Conservation (phyloP, 2,888 invertebrate species). For the Drosophila prostipennis region DNA sequence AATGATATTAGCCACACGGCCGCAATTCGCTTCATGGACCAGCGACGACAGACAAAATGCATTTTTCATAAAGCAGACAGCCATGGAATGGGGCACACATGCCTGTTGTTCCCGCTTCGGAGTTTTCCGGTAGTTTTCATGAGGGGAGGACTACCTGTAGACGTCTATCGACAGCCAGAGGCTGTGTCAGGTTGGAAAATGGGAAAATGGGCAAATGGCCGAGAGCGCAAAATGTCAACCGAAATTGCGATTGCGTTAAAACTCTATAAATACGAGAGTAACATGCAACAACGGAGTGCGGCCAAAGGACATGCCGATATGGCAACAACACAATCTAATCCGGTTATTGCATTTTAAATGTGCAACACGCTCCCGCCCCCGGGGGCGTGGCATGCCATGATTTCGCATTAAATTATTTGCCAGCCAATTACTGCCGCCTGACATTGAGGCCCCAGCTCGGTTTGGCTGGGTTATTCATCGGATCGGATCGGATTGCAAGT, state of each 20-base stretch:
- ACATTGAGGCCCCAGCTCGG: slow-evolving; percentile 27
- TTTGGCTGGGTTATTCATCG: slow-evolving; percentile 3
- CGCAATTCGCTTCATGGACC: slow-evolving; percentile 48
- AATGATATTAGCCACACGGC: slow-evolving; percentile 47
- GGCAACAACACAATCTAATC: slow-evolving; percentile 76
- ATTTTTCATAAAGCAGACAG: slow-evolving; percentile 76
- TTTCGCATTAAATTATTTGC: slow-evolving; percentile 45
- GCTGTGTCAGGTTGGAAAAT: slow-evolving; percentile 36
- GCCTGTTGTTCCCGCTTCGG: background rate
- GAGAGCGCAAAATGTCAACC: slow-evolving; percentile 75
- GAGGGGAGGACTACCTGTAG: slow-evolving; percentile 49
- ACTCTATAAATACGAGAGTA: slow-evolving; percentile 82
- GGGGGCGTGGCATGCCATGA: slow-evolving; percentile 20
- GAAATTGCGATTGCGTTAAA: slow-evolving; percentile 81
- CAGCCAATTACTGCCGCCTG: slow-evolving; percentile 44
- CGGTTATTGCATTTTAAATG: slow-evolving; percentile 82
- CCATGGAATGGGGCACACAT: slow-evolving; percentile 37
- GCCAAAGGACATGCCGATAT: slow-evolving; percentile 49
- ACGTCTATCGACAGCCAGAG: slow-evolving; percentile 54
- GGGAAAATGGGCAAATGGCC: slow-evolving; percentile 59
- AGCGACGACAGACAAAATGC: slow-evolving; percentile 62
- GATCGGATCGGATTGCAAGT: slow-evolving; percentile 1
- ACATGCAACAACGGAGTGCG: slow-evolving; percentile 56
- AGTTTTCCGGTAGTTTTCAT: background rate
- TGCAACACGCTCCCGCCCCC: slow-evolving; percentile 54